These are phyloP conservation scores for Smithornis capensis DNA, from an alignment of 2,113 vertebrate species.

Conservation along the genomic window DNA sequence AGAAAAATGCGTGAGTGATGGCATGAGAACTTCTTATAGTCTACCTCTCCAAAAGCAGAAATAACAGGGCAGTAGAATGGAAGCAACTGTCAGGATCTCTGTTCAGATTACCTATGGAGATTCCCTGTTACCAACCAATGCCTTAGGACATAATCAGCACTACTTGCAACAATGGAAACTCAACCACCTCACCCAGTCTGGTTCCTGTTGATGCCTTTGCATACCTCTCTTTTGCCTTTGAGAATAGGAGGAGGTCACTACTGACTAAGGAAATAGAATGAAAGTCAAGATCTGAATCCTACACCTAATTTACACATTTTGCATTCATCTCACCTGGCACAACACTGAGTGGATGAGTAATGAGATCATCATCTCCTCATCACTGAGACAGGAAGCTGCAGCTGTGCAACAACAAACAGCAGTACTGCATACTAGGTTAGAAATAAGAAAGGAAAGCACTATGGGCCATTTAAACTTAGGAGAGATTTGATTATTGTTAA, in stretches of 20 bases:
- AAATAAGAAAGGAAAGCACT: neutral
- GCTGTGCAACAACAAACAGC: neutral
- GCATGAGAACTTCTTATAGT: neutral
- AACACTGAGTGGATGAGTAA: neutral
- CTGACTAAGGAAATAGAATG: neutral
- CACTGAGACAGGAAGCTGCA: neutral
- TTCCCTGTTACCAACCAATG: neutral
- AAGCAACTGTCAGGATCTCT: neutral
- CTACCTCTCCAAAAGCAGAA: neutral
- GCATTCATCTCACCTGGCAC: neutral
- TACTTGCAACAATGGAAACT: neutral
- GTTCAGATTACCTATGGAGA: neutral
- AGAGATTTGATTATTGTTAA: neutral
- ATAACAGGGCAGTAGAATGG: neutral
- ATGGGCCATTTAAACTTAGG: neutral
- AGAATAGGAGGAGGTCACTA: neutral
- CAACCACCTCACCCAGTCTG: accelerated
- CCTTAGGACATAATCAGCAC: neutral
- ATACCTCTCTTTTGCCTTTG: neutral
- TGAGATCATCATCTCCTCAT: neutral
- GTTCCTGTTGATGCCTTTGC: neutral
- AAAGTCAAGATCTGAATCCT: neutral
- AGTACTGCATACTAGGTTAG: neutral
- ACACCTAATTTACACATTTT: neutral
- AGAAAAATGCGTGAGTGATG: neutral